Evolutionary conservation across 1,140 invertebrate species (phyloP), one percentile per base, ranked within the genome.

Genomic region (Tetragonula clypearis): DNA sequence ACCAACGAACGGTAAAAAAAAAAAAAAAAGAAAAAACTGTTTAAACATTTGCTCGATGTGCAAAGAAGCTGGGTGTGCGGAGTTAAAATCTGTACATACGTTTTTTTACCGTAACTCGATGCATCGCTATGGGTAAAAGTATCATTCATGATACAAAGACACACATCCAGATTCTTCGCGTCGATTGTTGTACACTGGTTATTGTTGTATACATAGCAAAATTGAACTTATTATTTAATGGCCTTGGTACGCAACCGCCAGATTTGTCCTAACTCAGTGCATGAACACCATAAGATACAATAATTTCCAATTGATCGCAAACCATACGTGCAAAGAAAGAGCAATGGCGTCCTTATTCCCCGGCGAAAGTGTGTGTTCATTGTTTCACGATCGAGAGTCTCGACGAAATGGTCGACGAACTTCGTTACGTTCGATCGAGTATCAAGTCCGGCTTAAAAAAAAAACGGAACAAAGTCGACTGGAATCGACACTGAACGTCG

Each of bases 1-100:
- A 41, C 84, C 79, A 89, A 83, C 56, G n/a, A 75, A 89, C 77
- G 26, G 85, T 82, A 88, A 89, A 86, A 88, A 84, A 89, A 17
- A 89, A 86, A 88, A 84, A 89, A 17, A 35, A 35, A 30, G 30
- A 89, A 86, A 88, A 84, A 89, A 17, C 76, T 66, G 68, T 77
- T 72, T 79, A 79, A 83, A 86, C 76, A 49, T 72, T 66, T 56
- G 14, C 41, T 19, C 17, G 56, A 56, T 68, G 26, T 53, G 73
- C 35, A 58, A 58, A 82, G 55, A 83, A 83, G 55, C 83, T 30
- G 5, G 65, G 58, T 11, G 65, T 62, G 15, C 9, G 30, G 23
- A 62, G 56, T 26, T 26, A 30, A 73, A 23, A 15, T 66, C 41
- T 17, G 19, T 17, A 35, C 11, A 68, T 35, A 82, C 8, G 9